Evolutionary conservation across 1,140 invertebrate genomes (phyloP).

Genomic region (Lucilia sericata): DNA sequence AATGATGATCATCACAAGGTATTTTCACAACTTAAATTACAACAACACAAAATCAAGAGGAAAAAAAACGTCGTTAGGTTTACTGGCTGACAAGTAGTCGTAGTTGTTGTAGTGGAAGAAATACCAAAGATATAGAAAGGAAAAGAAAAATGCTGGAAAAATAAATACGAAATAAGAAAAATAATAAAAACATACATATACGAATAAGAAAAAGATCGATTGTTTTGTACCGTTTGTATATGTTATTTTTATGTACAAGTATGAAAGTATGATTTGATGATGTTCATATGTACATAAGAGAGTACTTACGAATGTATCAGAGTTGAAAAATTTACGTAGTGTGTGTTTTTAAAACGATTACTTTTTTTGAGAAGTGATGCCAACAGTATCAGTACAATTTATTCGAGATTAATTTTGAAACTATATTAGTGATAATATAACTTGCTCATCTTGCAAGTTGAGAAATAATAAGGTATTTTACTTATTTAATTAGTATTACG

Average conservation of each 20-base stretch:
- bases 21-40: slow-evolving; percentile 3
- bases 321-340: neutral
- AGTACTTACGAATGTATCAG: neutral
- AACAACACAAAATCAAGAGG: neutral
- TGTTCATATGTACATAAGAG: neutral
- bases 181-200: slow-evolving; percentile 12
- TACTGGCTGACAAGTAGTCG: neutral
- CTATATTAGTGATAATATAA: neutral
- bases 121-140: slow-evolving; percentile 2
- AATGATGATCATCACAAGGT: neutral
- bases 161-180: slow-evolving; percentile 6
- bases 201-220: slow-evolving; percentile 37
- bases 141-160: slow-evolving; percentile 11
- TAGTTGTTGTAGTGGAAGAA: neutral
- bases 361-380: no score
- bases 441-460: no score
- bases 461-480: no score
- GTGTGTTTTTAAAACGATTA: neutral
- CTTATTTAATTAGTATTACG: no score
- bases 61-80: neutral
- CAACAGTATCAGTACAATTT: no score
- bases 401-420: neutral
- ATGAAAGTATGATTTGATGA: neutral
- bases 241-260: neutral
- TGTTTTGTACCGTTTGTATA: slow-evolving; percentile 39